Base-by-base conservation (phyloP, 1,140 invertebrate species). In the Zaprionus taronus region DNA sequence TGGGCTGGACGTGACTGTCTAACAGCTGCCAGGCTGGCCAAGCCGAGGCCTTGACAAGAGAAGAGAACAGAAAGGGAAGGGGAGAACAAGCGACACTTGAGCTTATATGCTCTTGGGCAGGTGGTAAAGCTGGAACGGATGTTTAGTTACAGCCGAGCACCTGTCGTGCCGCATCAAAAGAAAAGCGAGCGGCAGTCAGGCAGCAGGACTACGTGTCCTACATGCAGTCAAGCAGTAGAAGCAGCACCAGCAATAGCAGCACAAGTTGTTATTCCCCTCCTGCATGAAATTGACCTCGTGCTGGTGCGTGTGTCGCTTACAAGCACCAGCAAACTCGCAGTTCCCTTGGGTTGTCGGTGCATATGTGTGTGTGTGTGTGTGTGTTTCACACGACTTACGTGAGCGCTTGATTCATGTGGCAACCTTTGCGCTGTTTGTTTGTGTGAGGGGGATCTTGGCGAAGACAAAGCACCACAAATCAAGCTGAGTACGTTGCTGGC, bases 121-220 rank as follows among this genome's bases (percentile, higher is more conserved):
- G 71, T 85, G 82, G 82, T 60, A 57, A 70, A 72, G 83, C 70
- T 81, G 70, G 68, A 85, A 79, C 75, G 82, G 71, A 85, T 82
- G 84, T 89, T 89, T 89, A 89, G 84, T 89, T 89, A 89, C 84
- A 89, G 75, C 85, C 81, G 85, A 81, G 84, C 81, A 84, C 81
- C 84, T 87, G 84, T 80, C 79, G 81, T 73, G 83, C 77, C 71
- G 80, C 77, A 79, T 66, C 77, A 77, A 87, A 86, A 79, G 56
- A 64, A 77, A 74, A 47, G 36, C 76, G 44, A 47, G 36, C 76
- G 44, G 38, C 76, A 51, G 66, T 22, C 68, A 63, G 55, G 61
- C 44, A 60, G 79, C 51, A 74, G 47, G 62, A 67, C 67, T 84
- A 89, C 84, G 81, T 89, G 84, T 73, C 71, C 84, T 51, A 77